Evolutionary conservation across 1,140 invertebrate species (phyloP), one percentile per base, ranked within the genome.

Genomic region (Argopecten irradians): DNA sequence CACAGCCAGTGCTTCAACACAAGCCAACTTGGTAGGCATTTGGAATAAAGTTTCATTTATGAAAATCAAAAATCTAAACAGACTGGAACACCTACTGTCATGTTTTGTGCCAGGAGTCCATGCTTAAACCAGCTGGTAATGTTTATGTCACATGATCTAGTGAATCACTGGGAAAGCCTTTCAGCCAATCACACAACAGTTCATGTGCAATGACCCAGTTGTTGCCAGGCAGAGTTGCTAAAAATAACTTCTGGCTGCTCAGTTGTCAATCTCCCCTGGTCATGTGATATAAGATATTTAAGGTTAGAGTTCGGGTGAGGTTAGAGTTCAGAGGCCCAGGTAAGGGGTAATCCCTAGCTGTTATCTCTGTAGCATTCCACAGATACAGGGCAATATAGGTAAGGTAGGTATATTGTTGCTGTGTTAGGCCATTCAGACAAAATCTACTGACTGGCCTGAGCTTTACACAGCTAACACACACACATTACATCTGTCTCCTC

Each of bases 181-280:
- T 33, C 55, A 85, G 71, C 89, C 89, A 87, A 89, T 89, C 89
- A 89, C 55, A 87, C 43, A 34, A 41, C 82, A 87, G 89, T 86
- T 87, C 85, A 89, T 86, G 86, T 85, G 82, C 86, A 89, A n/a
- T 89, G 89, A 89, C 86, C 89, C 86, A 89, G 36, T 87, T 89
- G 89, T 89, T 89, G 89, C 89, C 89, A 89, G 89, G 89, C 89
- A 89, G 34, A 86, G 84, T 71, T 82, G 84, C 89, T 89, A 89
- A 87, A 83, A 86, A 89, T 89, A 89, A 87, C 55, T 85, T 82
- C 84, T 85, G 39, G 36, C 82, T 46, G 82, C 83, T 87, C 33
- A 43, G 83, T 83, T 86, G 82, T 87, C 82, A 85, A 28, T 34
- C 83, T 88, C 85, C 86, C 86, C 85, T 89, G 55, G 84, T 87